phyloP scores from a whole-genome alignment of 37 sponge, comb jelly and placozoan genomes.

The Crambe crambe region DNA sequence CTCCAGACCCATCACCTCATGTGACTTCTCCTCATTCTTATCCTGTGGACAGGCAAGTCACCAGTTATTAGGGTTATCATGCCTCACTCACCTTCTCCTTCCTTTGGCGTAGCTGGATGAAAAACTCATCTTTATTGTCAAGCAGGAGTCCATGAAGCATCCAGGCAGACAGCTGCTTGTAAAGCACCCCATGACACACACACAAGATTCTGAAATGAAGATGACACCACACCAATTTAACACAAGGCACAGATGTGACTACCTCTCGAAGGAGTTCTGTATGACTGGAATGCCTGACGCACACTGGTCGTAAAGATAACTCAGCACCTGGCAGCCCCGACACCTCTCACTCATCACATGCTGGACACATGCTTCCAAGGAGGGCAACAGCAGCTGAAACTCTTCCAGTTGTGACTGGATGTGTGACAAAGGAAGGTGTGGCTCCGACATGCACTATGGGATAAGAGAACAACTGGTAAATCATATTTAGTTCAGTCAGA shows the following conservation, averaged over 20 bases:
- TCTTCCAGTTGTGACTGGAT: constrained; percentile 51
- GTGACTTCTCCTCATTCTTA: neutral
- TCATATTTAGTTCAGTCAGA: too few species aligned
- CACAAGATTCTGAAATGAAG: constrained; percentile 67
- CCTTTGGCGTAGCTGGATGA: constrained; percentile 45
- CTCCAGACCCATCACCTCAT: neutral
- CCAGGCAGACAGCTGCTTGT: constrained; percentile 93
- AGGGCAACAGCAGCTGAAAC: constrained; percentile 59
- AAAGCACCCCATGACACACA: constrained; percentile 83
- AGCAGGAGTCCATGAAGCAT: constrained; percentile 87
- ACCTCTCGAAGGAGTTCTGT: constrained; percentile 49
- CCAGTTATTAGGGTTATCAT: neutral
- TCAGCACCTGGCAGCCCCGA: constrained; percentile 76
- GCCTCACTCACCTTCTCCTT: constrained; percentile 4
- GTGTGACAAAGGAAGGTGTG: constrained; percentile 71
- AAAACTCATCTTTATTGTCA: constrained; percentile 77
- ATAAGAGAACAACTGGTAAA: too few species aligned
- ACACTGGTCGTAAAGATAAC: constrained; percentile 59
- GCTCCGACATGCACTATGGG: constrained; percentile 43
- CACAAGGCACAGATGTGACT: neutral
- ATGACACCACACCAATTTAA: neutral
- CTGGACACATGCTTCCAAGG: constrained; percentile 36
- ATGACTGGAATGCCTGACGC: constrained; percentile 68
- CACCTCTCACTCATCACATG: constrained; percentile 28
- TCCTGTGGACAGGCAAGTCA: neutral